A percentile compares a stretch with the other conserved stretches of the same genome.
phyloP scores from a whole-genome alignment of 2,113 vertebrate species.

The Jaculus jaculus region DNA sequence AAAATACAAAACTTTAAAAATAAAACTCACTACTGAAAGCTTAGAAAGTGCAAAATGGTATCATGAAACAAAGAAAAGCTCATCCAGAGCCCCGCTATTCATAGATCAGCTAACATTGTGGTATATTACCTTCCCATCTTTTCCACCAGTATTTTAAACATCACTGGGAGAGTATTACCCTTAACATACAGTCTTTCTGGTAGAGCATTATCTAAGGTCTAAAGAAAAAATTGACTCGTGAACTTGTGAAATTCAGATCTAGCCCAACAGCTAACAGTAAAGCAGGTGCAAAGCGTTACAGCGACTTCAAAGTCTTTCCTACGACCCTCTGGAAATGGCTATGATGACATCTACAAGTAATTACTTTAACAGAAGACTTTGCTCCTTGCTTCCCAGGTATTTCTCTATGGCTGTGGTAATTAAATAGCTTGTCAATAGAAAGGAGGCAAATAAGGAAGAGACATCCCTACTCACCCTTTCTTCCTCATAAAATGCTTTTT shows the following conservation, averaged over 20 bases:
- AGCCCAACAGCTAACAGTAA: conserved; percentile 22
- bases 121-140: background rate
- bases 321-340: conserved; percentile 39
- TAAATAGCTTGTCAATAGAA: conserved; percentile 5
- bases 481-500: background rate
- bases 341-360: background rate
- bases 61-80: background rate
- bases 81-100: background rate
- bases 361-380: conserved; percentile 49
- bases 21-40: background rate
- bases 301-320: conserved; percentile 61
- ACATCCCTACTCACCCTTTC: background rate
- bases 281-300: conserved; percentile 52
- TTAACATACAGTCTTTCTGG: conserved; percentile 38
- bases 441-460: background rate
- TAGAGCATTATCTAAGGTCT: conserved; percentile 43
- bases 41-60: background rate
- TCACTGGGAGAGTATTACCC: conserved; percentile 51
- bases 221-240: conserved; percentile 1
- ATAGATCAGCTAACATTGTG: background rate
- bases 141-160: conserved; percentile 50
- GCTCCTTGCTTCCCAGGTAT: background rate
- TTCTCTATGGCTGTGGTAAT: conserved; percentile 16
- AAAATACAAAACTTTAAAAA: too few species aligned
- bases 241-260: conserved; percentile 55